These are phyloP conservation scores for Chelonoidis abingdonii DNA, from an alignment of 2,113 vertebrate species.

Conservation along the genomic window DNA sequence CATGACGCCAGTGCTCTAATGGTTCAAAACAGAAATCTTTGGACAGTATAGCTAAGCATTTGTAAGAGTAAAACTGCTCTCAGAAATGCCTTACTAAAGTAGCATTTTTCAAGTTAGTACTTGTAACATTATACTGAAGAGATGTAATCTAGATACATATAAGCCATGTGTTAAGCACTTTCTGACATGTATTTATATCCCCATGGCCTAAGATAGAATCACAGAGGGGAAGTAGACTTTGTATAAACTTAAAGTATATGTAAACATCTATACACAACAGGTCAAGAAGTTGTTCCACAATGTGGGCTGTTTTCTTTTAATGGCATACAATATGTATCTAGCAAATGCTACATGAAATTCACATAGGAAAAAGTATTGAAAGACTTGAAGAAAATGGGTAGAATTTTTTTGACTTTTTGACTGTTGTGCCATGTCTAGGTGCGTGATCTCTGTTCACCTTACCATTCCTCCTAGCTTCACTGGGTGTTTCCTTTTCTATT, in stretches of 20 bases:
- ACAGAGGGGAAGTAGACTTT: neutral
- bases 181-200: neutral
- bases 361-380: neutral
- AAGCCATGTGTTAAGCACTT: rapidly evolving
- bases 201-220: neutral
- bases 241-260: neutral
- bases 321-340: neutral
- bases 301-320: constrained; percentile 1
- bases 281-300: neutral
- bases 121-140: rapidly evolving
- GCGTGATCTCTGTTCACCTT: neutral
- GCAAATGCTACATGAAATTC: neutral
- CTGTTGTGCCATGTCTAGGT: neutral
- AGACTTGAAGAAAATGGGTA: neutral
- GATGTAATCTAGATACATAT: neutral
- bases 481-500: neutral
- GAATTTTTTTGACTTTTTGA: neutral
- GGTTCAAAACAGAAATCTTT: neutral
- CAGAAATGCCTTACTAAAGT: constrained; percentile 9
- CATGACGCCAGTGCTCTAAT: neutral
- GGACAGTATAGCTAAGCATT: constrained; percentile 20
- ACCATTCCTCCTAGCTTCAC: neutral
- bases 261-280: neutral
- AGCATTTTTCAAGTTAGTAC: neutral
- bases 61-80: neutral